These are phyloP conservation scores for Gryllus bimaculatus DNA, from an alignment of 1,140 invertebrate species.

Conservation along the genomic window DNA sequence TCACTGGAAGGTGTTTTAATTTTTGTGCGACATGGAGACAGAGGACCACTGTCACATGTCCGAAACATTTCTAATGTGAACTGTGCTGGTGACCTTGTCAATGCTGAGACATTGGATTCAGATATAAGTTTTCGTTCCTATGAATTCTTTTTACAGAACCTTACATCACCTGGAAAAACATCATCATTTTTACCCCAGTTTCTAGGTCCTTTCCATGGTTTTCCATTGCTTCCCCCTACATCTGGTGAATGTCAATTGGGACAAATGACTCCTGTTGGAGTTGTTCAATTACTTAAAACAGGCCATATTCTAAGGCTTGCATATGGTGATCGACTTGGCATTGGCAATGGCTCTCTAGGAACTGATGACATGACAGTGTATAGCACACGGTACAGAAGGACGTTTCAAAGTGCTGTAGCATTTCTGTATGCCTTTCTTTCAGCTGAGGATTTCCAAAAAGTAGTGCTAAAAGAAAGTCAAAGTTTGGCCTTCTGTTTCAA, in stretches of 20 bases:
- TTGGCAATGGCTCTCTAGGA: conserved; percentile 38
- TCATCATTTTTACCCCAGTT: conserved; percentile 53
- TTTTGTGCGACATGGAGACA: conserved; percentile 77
- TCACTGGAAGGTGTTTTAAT: conserved; percentile 67
- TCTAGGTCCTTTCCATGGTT: conserved; percentile 71
- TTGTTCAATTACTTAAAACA: conserved; percentile 64
- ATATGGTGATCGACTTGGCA: conserved; percentile 50
- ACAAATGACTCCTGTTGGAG: conserved; percentile 59
- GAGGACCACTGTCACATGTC: conserved; percentile 72
- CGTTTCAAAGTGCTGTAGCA: conserved; percentile 79
- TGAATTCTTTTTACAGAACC: conserved; percentile 33
- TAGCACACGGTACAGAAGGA: conserved; percentile 75
- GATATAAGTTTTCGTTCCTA: conserved; percentile 31
- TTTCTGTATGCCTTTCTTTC: conserved; percentile 67
- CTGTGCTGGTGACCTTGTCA: conserved; percentile 50
- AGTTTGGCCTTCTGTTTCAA: conserved; percentile 77
- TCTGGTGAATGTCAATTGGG: conserved; percentile 46
- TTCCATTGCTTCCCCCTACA: conserved; percentile 57
- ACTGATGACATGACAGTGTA: conserved; percentile 59
- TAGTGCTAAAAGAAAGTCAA: conserved; percentile 57
- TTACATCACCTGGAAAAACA: conserved; percentile 42
- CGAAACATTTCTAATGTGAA: conserved; percentile 63
- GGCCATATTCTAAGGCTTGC: conserved; percentile 59
- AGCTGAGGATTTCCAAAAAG: conserved; percentile 37
- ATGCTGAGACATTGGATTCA: conserved; percentile 21